Base-by-base conservation (phyloP, 92 coral and sea anemone species). In the Hydrozoanthus gracilis region DNA sequence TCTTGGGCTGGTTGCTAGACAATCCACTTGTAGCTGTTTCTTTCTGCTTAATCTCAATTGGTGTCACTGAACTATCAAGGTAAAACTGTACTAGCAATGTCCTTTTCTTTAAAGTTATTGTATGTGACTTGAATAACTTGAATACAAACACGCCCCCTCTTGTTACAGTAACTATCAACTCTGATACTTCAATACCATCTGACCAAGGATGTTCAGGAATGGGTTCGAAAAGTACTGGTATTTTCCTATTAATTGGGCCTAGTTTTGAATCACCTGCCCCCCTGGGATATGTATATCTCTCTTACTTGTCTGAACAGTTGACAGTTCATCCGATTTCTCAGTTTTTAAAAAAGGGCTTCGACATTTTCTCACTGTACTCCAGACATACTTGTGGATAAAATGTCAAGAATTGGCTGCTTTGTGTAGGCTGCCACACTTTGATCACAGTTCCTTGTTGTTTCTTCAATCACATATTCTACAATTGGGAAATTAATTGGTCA, bases 151-250 rank as follows among this genome's bases (percentile, higher is more conserved):
- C 82, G 78, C 76, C 82, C 87, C 83, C 44, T 49, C 92, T 89
- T 4, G 87, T 51, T 20, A 87, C 82, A n/a, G 70, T 77, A 2
- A 68, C 62, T 82, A 86, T 61, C 9, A 90, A 87, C 71, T 87
- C 93, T 10, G 84, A 86, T 44, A 93, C 44, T 47, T 91, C 88
- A 47, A 89, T 70, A 49, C 87, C 91, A 56, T 73, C 17, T 11
- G 91, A 91, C 94, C 94, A 93, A 0, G 92, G 87, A 78, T 88
- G 83, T 48, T 90, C 83, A 35, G 86, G 67, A 70, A 89, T 87
- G 18, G 93, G 93, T 83, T 93, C 92, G 50, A 93, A 93, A 77
- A 91, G 78, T 14, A 87, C 93, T 46, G 93, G 96, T 47, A 92
- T 86, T 76, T 77, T 86, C 49, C 89, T 89, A 17, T 92, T 84